A percentile compares a stretch with the other conserved stretches of the same genome.
phyloP scores from a whole-genome alignment of 2,797 vertebrate genomes.

The Ficedula albicollis region DNA sequence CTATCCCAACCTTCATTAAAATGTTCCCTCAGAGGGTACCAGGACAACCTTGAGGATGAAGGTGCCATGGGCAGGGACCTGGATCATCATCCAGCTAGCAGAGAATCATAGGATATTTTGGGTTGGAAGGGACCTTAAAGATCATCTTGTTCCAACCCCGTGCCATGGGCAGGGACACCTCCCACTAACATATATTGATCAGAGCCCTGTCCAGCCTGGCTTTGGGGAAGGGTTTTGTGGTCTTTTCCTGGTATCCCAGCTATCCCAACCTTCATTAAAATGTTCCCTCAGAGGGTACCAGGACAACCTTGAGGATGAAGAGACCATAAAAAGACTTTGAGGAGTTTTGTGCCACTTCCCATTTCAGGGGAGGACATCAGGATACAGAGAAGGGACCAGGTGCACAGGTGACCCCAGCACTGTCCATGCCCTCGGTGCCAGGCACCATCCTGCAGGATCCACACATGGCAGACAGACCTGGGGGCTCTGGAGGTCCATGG shows the following conservation, averaged over 20 bases:
- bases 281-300: not conserved
- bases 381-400: not conserved
- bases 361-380: not conserved
- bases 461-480: not conserved
- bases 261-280: not conserved
- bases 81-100: not conserved
- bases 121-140: not conserved
- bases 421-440: accelerated
- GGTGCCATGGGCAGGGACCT: no score
- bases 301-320: not conserved
- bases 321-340: not conserved
- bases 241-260: not conserved
- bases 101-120: not conserved
- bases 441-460: not conserved
- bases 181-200: not conserved
- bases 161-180: not conserved
- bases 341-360: not conserved
- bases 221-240: not conserved
- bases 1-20: not conserved
- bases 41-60: not conserved
- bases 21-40: not conserved
- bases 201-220: not conserved
- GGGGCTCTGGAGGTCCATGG: not conserved
- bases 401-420: not conserved
- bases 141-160: accelerated